Conservation (phyloP, 2,888 invertebrate species). For the Cheilosia urbana region DNA sequence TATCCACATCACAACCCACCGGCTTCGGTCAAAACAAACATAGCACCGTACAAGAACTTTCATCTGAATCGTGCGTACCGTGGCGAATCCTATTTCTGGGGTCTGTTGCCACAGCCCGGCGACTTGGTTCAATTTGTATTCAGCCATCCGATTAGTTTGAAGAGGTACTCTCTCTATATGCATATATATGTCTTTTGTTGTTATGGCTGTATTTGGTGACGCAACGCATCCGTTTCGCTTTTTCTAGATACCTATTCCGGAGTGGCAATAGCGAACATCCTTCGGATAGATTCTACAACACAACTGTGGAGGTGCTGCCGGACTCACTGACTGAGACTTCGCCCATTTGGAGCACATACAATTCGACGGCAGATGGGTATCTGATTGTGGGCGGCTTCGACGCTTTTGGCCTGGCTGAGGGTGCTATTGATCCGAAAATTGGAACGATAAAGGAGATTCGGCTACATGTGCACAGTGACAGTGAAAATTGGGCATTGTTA, state of each 20-base stretch:
- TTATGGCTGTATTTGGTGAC: constrained; percentile 1
- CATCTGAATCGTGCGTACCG: constrained; percentile 92
- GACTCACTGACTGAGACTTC: constrained; percentile 83
- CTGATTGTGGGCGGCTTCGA: constrained; percentile 91
- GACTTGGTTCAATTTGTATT: constrained; percentile 93
- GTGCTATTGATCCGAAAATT: constrained; percentile 86
- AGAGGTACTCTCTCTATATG: constrained; percentile 85
- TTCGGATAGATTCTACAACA: constrained; percentile 93
- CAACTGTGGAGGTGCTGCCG: constrained; percentile 92
- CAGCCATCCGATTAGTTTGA: constrained; percentile 87
- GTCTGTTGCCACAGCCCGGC: constrained; percentile 91
- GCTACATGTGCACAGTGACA: constrained; percentile 91
- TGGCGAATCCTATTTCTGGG: constrained; percentile 97
- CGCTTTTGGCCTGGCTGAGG: constrained; percentile 91
- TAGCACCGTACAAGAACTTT: constrained; percentile 92
- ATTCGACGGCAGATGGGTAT: constrained; percentile 88
- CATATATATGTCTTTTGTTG: not conserved
- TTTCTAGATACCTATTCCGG: constrained; percentile 90
- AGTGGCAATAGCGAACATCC: constrained; percentile 96
- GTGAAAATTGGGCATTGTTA: constrained; percentile 94
- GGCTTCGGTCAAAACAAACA: constrained; percentile 88
- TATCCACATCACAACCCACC: constrained; percentile 92
- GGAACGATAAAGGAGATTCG: constrained; percentile 90
- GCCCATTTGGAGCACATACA: constrained; percentile 85
- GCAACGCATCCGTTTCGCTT: constrained; percentile 1